Base-by-base conservation (phyloP, 2,888 invertebrate genomes). In the Diabrotica balteata region DNA sequence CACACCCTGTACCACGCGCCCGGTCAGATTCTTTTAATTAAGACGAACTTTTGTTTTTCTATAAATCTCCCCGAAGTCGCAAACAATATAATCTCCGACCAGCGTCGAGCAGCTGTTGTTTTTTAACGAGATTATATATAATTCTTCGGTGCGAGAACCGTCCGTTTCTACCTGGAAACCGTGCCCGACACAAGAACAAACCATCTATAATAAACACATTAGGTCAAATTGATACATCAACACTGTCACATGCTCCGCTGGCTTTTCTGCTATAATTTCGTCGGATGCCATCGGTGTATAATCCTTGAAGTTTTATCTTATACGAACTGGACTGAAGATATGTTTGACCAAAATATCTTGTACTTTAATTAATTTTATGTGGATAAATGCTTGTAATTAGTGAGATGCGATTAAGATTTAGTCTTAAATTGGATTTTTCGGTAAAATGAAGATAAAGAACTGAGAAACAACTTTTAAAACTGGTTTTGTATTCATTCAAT, bases 221-320 rank as follows among this genome's bases (percentile, higher is more conserved):
- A 75, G 63, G 62, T 70, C 68, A 73, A 75, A 77, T 75, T 77
- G 74, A 76, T 72, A 74, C 72, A 71, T 75, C 75, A 74, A 74
- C 72, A 64, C 63, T 43, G 63, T 50, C 63, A 63, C 57, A 63
- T 57, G 57, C 57, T 47, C 43, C 51, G 47, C 43, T 63, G 63
- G 61, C 2, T 53, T 53, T 53, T 53, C 53, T 61, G 22, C 7
- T 46, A 32, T 52, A 52, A 60, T 60, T 45, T 52, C 8, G 22
- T 7, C 17, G 45, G 17, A 57, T 11, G 45, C 43, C 17, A 2
- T 57, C 45, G 17, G 45, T 57, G 45, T 57, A 10, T 10, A 43
- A 44, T 17, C 42, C 42, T 42, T 43, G 54, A 42, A 43, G 43
- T 54, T 54, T 54, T 44, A 54, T 54, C 43, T 54, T 44, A 10